Evolutionary conservation across 2,797 vertebrate genomes (phyloP).

Genomic region (Melanotaenia maccullochi): DNA sequence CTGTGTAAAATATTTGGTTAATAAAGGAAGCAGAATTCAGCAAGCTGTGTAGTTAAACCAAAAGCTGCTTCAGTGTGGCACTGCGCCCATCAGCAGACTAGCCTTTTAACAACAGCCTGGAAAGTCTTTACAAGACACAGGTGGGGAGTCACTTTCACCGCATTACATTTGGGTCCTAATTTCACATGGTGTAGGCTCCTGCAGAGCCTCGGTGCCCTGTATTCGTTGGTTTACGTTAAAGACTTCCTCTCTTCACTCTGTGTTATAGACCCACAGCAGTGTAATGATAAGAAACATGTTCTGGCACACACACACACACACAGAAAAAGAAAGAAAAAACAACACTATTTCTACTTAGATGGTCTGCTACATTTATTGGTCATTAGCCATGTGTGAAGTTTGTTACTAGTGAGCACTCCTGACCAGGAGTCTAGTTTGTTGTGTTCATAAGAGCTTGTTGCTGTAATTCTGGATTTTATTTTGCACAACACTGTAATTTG

Average conservation of each 20-base stretch:
- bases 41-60: conserved; percentile 11
- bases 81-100: conserved; percentile 23
- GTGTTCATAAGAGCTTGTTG: conserved; percentile 18
- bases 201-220: conserved; percentile 29
- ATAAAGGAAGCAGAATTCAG: background rate
- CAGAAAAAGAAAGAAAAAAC: background rate
- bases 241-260: conserved; percentile 57
- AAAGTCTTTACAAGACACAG: conserved; percentile 74
- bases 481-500: conserved; percentile 8
- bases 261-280: conserved; percentile 27
- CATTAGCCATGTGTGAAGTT: conserved; percentile 27
- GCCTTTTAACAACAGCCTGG: conserved; percentile 58
- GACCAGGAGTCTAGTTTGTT: conserved; percentile 20
- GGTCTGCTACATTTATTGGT: conserved; percentile 15
- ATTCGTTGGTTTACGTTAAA: conserved; percentile 58
- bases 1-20: conserved; percentile 1
- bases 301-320: background rate
- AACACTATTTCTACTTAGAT: background rate
- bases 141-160: conserved; percentile 67
- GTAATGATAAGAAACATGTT: conserved; percentile 47
- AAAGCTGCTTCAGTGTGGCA: conserved; percentile 10
- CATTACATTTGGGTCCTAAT: conserved; percentile 63
- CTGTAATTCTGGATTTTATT: conserved; percentile 15
- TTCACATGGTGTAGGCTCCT: conserved; percentile 39
- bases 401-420: conserved; percentile 6